These are phyloP conservation scores for Apostichopus parvimensis DNA, from an alignment of 35 echinoderm and acorn worm species.

Conservation along the genomic window DNA sequence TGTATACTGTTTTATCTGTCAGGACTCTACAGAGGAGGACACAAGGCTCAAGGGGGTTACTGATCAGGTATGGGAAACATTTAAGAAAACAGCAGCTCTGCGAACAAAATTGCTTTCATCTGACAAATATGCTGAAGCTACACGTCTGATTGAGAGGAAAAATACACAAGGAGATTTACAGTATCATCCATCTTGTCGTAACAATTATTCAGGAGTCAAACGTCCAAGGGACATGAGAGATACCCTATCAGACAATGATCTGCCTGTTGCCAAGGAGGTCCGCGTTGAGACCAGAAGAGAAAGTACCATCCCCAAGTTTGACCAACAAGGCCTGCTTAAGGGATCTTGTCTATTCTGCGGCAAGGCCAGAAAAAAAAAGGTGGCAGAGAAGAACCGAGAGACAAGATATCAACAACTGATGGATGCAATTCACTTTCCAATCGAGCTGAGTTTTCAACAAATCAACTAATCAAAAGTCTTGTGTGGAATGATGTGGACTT, in stretches of 20 bases:
- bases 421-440: conserved; percentile 64
- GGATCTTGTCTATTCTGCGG: conserved; percentile 73
- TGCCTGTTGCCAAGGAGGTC: not conserved
- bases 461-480: conserved; percentile 65
- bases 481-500: conserved; percentile 62
- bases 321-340: conserved; percentile 73
- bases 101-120: conserved; percentile 53
- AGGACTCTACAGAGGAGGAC: not conserved
- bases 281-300: not conserved
- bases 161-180: not conserved
- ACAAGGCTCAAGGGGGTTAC: not conserved
- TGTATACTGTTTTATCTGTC: not conserved
- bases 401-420: conserved; percentile 59
- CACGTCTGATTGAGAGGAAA: conserved; percentile 52
- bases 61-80: conserved; percentile 59
- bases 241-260: not conserved
- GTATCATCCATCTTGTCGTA: conserved; percentile 70
- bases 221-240: conserved; percentile 43
- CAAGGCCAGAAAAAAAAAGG: conserved; percentile 55
- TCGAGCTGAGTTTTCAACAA: conserved; percentile 52
- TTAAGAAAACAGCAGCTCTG: conserved; percentile 40
- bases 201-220: conserved; percentile 74
- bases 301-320: conserved; percentile 60
- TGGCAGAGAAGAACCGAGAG: conserved; percentile 61
- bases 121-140: conserved; percentile 73